These are phyloP conservation scores for Agapornis roseicollis DNA, from an alignment of 2,113 vertebrate species.

Conservation along the genomic window DNA sequence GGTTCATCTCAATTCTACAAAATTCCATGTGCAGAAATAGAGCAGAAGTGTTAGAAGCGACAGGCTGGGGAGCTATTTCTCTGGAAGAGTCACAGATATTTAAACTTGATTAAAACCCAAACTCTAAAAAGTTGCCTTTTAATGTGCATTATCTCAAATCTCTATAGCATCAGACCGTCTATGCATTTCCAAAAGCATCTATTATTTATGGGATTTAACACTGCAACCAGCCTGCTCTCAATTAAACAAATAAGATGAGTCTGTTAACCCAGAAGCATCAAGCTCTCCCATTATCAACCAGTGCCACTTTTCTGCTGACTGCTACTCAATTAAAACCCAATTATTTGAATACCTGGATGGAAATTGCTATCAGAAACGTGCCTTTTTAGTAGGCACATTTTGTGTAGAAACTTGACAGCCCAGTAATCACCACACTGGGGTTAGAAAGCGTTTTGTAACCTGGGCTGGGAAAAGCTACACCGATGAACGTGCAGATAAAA, in stretches of 20 bases:
- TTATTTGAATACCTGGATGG: constrained; percentile 54
- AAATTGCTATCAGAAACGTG: constrained; percentile 20
- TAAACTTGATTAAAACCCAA: constrained; percentile 1
- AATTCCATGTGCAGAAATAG: constrained; percentile 35
- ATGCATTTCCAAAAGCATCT: neutral
- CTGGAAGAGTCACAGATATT: neutral
- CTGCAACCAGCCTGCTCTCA: constrained; percentile 65
- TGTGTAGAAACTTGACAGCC: neutral
- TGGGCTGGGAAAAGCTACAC: neutral
- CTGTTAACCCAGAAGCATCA: constrained; percentile 13
- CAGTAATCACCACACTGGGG: neutral
- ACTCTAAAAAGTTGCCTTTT: neutral
- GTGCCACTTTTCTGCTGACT: constrained; percentile 21
- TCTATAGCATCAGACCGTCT: neutral
- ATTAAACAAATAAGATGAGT: constrained; percentile 44
- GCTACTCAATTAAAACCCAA: constrained; percentile 57
- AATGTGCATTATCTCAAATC: neutral
- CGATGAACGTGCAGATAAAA: neutral
- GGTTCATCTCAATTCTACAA: constrained; percentile 16
- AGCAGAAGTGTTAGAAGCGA: neutral
- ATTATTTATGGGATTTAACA: constrained; percentile 42
- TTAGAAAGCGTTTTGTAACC: neutral
- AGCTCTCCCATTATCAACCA: constrained; percentile 29
- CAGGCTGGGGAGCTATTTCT: constrained; percentile 10
- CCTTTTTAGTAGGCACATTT: constrained; percentile 25